Conservation (phyloP, 2,113 vertebrate genomes). For the Sarotherodon lohbergeri region DNA sequence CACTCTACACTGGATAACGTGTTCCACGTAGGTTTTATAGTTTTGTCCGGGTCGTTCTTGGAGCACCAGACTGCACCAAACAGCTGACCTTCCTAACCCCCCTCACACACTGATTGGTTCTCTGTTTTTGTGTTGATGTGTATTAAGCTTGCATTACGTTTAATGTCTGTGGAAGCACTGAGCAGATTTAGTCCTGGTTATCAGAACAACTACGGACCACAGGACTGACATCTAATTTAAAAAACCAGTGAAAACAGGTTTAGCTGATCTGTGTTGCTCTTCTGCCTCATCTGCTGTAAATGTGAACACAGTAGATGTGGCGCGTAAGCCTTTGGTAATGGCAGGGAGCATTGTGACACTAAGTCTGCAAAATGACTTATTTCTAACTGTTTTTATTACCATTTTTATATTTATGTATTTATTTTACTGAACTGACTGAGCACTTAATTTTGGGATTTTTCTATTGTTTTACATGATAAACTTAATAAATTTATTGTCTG, state of each 20-base stretch:
- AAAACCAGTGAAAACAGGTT: background rate
- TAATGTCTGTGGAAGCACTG: conserved; percentile 19
- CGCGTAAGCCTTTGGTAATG: background rate
- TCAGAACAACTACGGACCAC: background rate
- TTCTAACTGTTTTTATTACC: conserved; percentile 32
- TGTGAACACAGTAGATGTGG: background rate
- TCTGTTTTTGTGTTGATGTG: background rate
- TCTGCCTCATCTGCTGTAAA: background rate
- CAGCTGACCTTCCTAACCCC: conserved; percentile 3
- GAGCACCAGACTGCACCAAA: conserved; percentile 16
- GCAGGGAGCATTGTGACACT: conserved; percentile 14
- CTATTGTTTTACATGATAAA: conserved; percentile 51
- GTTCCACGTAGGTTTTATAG: background rate
- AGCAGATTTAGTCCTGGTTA: background rate
- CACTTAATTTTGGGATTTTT: conserved; percentile 45
- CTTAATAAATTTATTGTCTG: conserved; percentile 43
- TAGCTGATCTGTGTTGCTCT: background rate
- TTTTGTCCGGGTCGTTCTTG: background rate
- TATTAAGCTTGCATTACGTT: background rate
- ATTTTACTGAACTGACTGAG: conserved; percentile 40
- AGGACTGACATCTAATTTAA: background rate
- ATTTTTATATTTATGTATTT: conserved; percentile 56
- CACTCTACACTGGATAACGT: background rate
- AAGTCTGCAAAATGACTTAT: conserved; percentile 16
- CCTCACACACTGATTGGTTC: background rate